Evolutionary conservation across 1,140 invertebrate genomes (phyloP), one percentile per base, ranked within the genome.

Genomic region (Aphis craccivora): DNA sequence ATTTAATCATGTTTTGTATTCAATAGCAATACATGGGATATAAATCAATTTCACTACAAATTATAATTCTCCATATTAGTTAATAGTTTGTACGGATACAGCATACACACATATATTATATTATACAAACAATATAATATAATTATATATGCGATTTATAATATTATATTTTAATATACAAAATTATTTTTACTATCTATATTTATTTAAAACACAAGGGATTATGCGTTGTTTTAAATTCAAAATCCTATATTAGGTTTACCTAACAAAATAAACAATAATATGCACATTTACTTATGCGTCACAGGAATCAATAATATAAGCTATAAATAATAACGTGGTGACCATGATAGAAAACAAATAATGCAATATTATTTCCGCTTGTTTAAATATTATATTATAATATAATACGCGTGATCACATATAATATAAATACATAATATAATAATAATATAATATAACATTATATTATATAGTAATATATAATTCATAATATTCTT

Each of bases 371-470:
- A 40, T 43, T 0, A 22, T 43, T 60, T 90, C 30, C 55, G 3
- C 45, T 76, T 60, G 18, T 91, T 60, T 76, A 45, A n/a, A 23
- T 90, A 37, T 90, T 88, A 88, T 53, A 51, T 53, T 55, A 51
- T 51, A 51, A n/a, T 76, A 76, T 76, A 76, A 91, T 67, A 91
- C 60, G 90, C 60, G n/a, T n/a, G 60, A 43, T 76, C 53, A 91
- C 55, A 91, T 67, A 67, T n/a, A 45, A 90, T 90, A 48, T 91
- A 76, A 60, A 76, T 76, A 91, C 25, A 43, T 25, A 40, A 84
- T n/a, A 14, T 91, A 40, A 55, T 89, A 89, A 40, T 53, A 89
- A 37, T 45, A 45, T 91, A 76, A 8, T 14, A 14, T 53, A 53
- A 89, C 23, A 35, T 51, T 37, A 53, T 89, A 51, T 14, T 23